Base-by-base conservation (phyloP, 2,113 vertebrate species). In the Hippocampus mohnikei region DNA sequence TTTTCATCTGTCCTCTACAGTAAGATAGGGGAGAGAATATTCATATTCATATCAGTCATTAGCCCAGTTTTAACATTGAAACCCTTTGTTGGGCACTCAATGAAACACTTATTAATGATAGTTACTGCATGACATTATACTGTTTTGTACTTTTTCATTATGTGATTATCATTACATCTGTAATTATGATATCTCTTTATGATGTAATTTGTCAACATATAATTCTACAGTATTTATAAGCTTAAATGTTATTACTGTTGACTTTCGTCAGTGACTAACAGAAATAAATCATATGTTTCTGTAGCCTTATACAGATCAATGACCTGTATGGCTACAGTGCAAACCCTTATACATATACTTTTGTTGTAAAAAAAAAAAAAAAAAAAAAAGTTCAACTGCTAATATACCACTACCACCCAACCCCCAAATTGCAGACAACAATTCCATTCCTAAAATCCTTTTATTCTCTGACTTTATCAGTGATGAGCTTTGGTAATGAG, bases 401-500 rank as follows among this genome's bases (percentile, higher is more conserved):
- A 25, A 60, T 33, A 77, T 66, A 37, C 55, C 46, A 44, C 61
- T 27, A 33, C 23, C 50, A 60, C 33, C 44, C 25, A 42, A 29
- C 1, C 21, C 21, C 9, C 4, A 64, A 65, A 55, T 69, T 75
- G 69, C 76, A 55, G 69, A 56, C 64, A 50, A 68, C 4, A 75
- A 77, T 68, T 65, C 50, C 5, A 52, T 72, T 63, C 42, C 20
- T 73, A 3, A 53, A 70, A 61, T 74, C 67, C 42, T 71, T 77
- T 77, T 42, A 50, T 65, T 80, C 46, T 76, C 8, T 44, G 42
- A 69, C 66, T 71, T n/a, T 72, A 75, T 78, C 63, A 29, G 46
- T 60, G 2, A 48, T 69, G 75, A 77, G 66, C 72, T 83, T 70
- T 48, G 56, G 60, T 78, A 83, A 79, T 76, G 59, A 76, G 42